Base-by-base conservation (phyloP, 2,888 invertebrate species). In the Bombylius major region DNA sequence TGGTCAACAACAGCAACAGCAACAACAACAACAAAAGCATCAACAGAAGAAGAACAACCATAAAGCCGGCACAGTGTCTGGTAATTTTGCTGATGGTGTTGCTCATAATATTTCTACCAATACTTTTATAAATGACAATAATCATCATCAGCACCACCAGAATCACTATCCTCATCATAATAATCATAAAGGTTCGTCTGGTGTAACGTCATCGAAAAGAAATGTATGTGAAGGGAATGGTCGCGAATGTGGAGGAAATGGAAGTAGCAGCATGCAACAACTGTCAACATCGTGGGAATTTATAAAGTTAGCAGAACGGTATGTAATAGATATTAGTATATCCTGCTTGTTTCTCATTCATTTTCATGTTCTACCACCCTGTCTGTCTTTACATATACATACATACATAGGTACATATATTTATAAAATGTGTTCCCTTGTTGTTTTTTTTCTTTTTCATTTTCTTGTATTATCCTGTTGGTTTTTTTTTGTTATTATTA, bases 251-350 rank as follows among this genome's bases (percentile, higher is more conserved):
- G 33, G 46, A 9, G 54, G 50, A 34, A 42, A 39, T 14, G 36
- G 32, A 36, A 33, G 47, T 13, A 51, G 48, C 31, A 54, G 51
- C 44, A 52, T 52, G 52, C 56, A 56, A 52, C 56, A 56, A 56
- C 49, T 56, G 52, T 56, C 56, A 49, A 56, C 56, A 48, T 56
- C 56, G 46, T 56, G 56, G 56, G 56, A 56, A 52, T 56, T 56
- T 39, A 56, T 56, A 48, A 56, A 56, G 34, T 23, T 55, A 47
- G 51, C 47, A 36, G 32, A 51, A 47, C 52, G 56, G 56, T 56
- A 56, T 23, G 56, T 56, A 48, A 13, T 13, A 23, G 23, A 23
- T 23, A 23, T 23, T 23, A 23, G 11, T 50, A 34, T 31, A 12
- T 47, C 31, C 47, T 31, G 31, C 47, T 47, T 14, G 47, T 14